A percentile compares a stretch with the other conserved stretches of the same genome.
Conservation (phyloP, 2,888 invertebrate genomes). For the Bedellia somnulentella region DNA sequence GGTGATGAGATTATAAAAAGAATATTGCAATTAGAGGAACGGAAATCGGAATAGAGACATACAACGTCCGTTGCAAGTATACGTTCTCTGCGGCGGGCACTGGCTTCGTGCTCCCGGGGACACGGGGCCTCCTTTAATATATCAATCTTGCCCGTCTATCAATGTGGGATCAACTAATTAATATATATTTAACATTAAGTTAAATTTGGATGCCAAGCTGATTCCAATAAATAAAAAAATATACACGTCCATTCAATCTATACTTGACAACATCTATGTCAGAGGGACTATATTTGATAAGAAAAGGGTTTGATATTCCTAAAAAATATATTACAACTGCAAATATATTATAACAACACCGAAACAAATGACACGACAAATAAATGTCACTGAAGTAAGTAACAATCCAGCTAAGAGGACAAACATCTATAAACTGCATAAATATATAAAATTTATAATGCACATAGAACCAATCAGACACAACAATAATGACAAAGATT, state of each 20-base stretch:
- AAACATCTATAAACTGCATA: slow-evolving; percentile 57
- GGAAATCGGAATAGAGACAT: no score
- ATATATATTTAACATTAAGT: no score
- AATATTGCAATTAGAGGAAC: no score
- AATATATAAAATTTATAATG: slow-evolving; percentile 29
- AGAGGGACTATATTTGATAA: slow-evolving; percentile 52
- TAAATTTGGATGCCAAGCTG: no score
- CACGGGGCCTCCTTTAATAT: no score
- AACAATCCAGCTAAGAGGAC: slow-evolving; percentile 48
- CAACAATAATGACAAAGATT: slow-evolving; percentile 50
- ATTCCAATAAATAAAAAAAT: no score
- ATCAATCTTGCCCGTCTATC: slow-evolving; percentile 40
- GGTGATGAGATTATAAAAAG: no score
- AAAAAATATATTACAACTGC: slow-evolving; percentile 30
- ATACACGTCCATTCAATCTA: slow-evolving; percentile 28
- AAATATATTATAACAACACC: slow-evolving; percentile 48
- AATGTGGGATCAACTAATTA: slow-evolving; percentile 47
- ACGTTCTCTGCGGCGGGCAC: no score
- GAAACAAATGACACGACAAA: slow-evolving; percentile 50
- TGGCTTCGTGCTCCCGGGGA: no score
- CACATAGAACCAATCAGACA: slow-evolving; percentile 54
- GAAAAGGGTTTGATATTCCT: no score
- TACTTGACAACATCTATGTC: slow-evolving; percentile 52
- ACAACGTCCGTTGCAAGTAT: no score
- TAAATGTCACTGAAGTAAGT: slow-evolving; percentile 29